Evolutionary conservation across 2,888 invertebrate genomes (phyloP), one percentile per base, ranked within the genome.

Genomic region (Lacanobia oleracea): DNA sequence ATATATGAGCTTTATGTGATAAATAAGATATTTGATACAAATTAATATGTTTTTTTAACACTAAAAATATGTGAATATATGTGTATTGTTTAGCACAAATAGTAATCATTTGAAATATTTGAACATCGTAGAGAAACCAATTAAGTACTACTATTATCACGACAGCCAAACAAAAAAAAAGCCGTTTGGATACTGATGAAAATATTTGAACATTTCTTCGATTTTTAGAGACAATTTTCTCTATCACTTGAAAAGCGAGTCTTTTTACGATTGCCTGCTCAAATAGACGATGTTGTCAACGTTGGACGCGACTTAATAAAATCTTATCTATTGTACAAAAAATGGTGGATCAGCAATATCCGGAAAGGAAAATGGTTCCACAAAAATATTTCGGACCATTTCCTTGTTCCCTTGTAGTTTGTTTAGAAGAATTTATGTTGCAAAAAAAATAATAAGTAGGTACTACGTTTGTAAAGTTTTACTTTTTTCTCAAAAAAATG

Each of bases 251-350:
- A 33, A 27, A 27, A 66, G 27, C 50, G 14, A 43, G 57, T 51
- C 45, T 51, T 77, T 67, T 77, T 61, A 64, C 56, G 71, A 48
- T 48, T 53, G 72, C 66, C 53, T 68, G 65, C 59, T 72, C 70
- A 66, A 71, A 57, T 67, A 37, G 23, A 37, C 23, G 37, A 61
- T 67, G 63, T 71, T 69, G 74, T 72, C 64, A 63, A 63, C 60
- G 62, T 73, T 62, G 43, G 60, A 73, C 59, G 56, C 54, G 68
- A 66, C 48, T 69, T 68, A 77, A 65, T 72, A 67, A 73, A 75
- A 75, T 67, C 48, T 72, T 77, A 70, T 78, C 77, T 68, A 69
- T 79, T 73, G 75, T 74, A 77, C 18, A 67, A 21, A 77, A 71
- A 51, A 76, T 45, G 23, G 57, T 43, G 54, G 65, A 74, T 75